Percentiles rank a stretch among this genome's conserved stretches.
These are phyloP conservation scores for Mechanitis mazaeus DNA, from an alignment of 2,888 invertebrate genomes.

Conservation along the genomic window DNA sequence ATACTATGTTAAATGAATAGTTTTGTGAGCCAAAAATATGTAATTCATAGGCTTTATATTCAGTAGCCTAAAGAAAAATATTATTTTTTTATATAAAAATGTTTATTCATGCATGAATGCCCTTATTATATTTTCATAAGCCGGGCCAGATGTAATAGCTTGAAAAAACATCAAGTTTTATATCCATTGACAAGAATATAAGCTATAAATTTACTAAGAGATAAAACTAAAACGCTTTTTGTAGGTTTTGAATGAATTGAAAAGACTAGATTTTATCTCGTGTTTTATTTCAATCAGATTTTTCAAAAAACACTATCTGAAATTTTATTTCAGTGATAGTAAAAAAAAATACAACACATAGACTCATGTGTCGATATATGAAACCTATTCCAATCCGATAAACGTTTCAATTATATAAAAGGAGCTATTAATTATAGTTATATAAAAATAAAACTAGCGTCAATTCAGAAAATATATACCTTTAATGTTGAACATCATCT, in stretches of 20 bases:
- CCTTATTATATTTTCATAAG: conserved; percentile 41
- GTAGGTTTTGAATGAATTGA: conserved; percentile 14
- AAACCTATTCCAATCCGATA: too few species aligned
- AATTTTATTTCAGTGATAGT: not conserved
- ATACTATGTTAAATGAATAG: not conserved
- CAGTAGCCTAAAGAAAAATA: not conserved
- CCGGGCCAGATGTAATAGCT: conserved; percentile 35
- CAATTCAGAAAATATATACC: conserved; percentile 18
- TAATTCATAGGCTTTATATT: conserved; percentile 2
- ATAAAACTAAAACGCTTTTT: conserved; percentile 29
- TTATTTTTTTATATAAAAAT: not conserved
- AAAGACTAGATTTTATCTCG: conserved; percentile 11
- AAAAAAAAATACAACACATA: too few species aligned
- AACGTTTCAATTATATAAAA: conserved; percentile 2
- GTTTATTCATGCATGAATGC: conserved; percentile 30
- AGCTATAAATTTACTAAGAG: conserved; percentile 14
- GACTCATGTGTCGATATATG: too few species aligned
- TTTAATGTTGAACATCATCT: conserved; percentile 22
- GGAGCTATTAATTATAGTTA: conserved; percentile 3
- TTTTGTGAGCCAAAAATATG: not conserved
- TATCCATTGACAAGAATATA: conserved; percentile 20
- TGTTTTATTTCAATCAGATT: conserved; percentile 4
- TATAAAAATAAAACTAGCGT: conserved; percentile 8
- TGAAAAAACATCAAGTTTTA: conserved; percentile 40
- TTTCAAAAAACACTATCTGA: not conserved